Base-by-base conservation (phyloP, 1,140 invertebrate species). In the Drosophila guanche region DNA sequence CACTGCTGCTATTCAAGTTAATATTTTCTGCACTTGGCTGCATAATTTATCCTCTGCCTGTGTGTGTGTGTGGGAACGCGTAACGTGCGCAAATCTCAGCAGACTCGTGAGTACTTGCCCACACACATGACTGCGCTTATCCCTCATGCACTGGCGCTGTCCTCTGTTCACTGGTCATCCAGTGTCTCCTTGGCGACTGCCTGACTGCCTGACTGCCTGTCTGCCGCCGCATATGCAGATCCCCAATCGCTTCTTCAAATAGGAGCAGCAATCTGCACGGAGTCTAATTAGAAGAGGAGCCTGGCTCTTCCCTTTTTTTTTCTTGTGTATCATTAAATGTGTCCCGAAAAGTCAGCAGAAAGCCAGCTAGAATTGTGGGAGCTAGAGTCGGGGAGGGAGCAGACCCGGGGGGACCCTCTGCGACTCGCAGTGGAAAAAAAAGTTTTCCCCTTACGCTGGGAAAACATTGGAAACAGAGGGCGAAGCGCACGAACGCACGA, bases 21-120 rank as follows among this genome's bases (percentile, higher is more conserved):
- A 88, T 86, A 88, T 78, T 88, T 81, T 81, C 75, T 68, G 66
- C 78, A 76, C 83, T 86, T 61, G 76, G 83, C 74, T 81, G 81
- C 79, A 88, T 88, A 88, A 88, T 88, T 88, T 69, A 76, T 71
- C 75, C 75, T 66, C 48, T 66, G 53, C 45, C 52, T 59, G 57
- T 62, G 43, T 43, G 57, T 58, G 43, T 27, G 55, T 68, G 73
- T 73, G 70, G 56, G 54, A 69, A 48, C 66, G 67, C 63, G 72
- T 65, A 58, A 63, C 67, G 62, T 74, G 70, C 65, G 58, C 62
- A 76, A 76, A 76, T 76, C 73, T 76, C 73, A 52, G 62, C 61
- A 54, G 69, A 63, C 57, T 52, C 60, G 46, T 51, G 62, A 59
- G n/a, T 46, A 4, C 51, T 20, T 1, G 16, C 16, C 16, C 16